Percentiles rank a stretch among this genome's conserved stretches.
Evolutionary conservation across 2,113 vertebrate genomes (phyloP).

Genomic region (Hiodon tergisus): DNA sequence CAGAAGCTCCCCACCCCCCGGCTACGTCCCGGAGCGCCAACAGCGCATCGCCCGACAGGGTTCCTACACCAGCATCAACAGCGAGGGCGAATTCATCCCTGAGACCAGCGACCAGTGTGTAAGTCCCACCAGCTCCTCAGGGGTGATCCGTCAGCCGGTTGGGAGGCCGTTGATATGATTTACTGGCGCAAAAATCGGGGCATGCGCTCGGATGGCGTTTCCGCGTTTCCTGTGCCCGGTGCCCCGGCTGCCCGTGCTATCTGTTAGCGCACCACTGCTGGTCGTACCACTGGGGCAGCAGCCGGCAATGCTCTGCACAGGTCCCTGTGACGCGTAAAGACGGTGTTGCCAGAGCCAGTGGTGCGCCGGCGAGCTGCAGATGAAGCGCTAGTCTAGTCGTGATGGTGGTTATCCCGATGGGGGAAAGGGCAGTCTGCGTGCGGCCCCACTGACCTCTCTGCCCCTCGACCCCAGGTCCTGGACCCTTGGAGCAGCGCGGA

Average conservation of each 20-base stretch:
- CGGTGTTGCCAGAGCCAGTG: too few species aligned
- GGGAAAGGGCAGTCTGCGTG: background rate
- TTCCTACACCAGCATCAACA: constrained; percentile 95
- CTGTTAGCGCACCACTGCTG: too few species aligned
- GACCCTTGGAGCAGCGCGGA: constrained; percentile 91
- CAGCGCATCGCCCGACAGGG: constrained; percentile 91
- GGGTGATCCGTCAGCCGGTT: too few species aligned
- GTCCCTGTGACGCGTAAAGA: too few species aligned
- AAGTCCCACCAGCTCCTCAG: constrained; percentile 54
- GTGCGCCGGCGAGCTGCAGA: too few species aligned
- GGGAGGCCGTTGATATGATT: too few species aligned
- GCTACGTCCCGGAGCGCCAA: constrained; percentile 88
- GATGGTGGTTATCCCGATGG: background rate
- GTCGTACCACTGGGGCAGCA: too few species aligned
- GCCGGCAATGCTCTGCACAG: too few species aligned
- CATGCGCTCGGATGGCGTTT: too few species aligned
- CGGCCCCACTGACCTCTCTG: background rate
- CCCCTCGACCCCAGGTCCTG: constrained; percentile 69
- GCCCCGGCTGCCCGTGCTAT: too few species aligned
- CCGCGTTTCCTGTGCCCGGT: too few species aligned
- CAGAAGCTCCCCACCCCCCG: constrained; percentile 88
- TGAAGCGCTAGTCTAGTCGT: background rate
- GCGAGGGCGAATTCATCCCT: constrained; percentile 94
- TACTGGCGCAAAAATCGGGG: too few species aligned
- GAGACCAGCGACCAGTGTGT: constrained; percentile 90